Percentiles rank a stretch among this genome's conserved stretches.
phyloP scores from a whole-genome alignment of 2,797 vertebrate species.

The Melanotaenia parkinsoni region DNA sequence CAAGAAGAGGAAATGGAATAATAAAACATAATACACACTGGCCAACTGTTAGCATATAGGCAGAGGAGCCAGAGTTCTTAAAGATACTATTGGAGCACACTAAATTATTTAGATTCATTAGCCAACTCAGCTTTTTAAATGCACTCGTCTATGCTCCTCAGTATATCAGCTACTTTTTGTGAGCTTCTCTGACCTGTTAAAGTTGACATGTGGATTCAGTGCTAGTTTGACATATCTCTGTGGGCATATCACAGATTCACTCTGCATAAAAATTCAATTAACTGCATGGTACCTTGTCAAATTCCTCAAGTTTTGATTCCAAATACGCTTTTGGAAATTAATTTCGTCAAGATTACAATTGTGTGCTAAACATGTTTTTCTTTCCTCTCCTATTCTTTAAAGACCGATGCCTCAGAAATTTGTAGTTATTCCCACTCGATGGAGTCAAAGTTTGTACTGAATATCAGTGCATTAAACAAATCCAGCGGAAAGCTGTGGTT shows the following conservation, averaged over 20 bases:
- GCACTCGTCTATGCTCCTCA: conserved; percentile 44
- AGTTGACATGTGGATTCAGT: conserved; percentile 30
- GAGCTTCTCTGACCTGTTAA: conserved; percentile 35
- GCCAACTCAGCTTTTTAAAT: conserved; percentile 55
- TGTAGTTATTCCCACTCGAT: neutral
- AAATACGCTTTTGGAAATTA: neutral
- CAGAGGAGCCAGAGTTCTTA: conserved; percentile 55
- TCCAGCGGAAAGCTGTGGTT: neutral
- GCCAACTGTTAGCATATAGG: conserved; percentile 17
- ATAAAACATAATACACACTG: conserved; percentile 39
- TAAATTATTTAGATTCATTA: conserved; percentile 79
- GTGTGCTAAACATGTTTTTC: neutral
- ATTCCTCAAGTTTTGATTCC: neutral
- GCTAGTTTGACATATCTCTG: neutral
- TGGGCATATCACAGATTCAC: neutral
- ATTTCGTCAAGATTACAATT: neutral
- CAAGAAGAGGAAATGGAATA: conserved; percentile 52
- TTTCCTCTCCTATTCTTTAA: neutral
- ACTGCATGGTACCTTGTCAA: neutral
- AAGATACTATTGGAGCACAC: conserved; percentile 64
- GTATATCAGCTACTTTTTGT: conserved; percentile 33
- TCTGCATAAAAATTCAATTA: neutral
- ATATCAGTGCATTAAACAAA: neutral
- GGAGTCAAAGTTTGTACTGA: neutral
- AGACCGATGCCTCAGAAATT: neutral